These are phyloP conservation scores for Hydrophis major DNA, from an alignment of 2,797 vertebrate species.

Conservation along the genomic window DNA sequence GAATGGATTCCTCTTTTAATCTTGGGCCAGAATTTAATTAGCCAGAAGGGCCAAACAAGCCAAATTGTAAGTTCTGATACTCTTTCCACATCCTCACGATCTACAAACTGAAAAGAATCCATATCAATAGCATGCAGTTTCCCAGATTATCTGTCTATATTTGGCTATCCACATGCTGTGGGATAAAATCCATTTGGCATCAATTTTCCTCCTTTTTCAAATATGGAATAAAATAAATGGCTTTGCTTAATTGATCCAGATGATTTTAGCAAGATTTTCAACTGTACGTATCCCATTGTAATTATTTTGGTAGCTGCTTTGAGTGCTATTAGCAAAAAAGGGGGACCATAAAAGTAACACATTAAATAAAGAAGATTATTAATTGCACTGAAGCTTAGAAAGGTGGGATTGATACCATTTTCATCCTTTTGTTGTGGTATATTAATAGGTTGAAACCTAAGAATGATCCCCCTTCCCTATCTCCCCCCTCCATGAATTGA, in stretches of 20 bases:
- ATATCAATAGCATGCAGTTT: not conserved
- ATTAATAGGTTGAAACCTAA: not conserved
- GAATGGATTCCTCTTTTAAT: not conserved
- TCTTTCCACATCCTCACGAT: not conserved
- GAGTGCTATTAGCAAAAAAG: not conserved
- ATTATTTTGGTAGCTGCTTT: not conserved
- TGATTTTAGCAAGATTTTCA: not conserved
- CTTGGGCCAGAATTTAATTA: not conserved
- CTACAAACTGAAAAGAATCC: not conserved
- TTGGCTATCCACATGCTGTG: not conserved
- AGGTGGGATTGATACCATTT: not conserved
- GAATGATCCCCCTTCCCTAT: not conserved
- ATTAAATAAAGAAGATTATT: not conserved
- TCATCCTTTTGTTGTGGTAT: not conserved
- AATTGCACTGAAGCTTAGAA: not conserved
- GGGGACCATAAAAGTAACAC: not conserved
- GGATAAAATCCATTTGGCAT: not conserved
- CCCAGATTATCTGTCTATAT: not conserved
- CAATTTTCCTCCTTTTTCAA: not conserved
- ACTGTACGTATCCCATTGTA: not conserved
- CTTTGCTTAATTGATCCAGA: not conserved
- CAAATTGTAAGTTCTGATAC: not conserved
- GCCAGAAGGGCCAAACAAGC: not conserved
- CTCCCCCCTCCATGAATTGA: not conserved
- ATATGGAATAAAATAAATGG: not conserved